Base-by-base conservation (phyloP, 2,797 vertebrate genomes). In the Acridotheres tristis region DNA sequence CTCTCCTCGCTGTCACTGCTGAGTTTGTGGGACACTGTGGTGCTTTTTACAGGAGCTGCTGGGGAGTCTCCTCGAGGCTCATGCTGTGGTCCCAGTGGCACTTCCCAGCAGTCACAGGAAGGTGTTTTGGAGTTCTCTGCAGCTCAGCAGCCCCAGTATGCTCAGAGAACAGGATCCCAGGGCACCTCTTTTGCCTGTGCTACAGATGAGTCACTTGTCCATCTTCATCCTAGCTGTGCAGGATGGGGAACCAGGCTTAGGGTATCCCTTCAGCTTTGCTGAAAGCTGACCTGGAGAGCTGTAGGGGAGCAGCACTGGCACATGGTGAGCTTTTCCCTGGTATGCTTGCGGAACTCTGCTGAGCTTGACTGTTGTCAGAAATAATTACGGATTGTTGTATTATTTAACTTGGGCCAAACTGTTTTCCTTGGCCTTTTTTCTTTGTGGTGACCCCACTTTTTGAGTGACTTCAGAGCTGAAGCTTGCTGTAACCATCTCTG, bases 81-180 rank as follows among this genome's bases (percentile, higher is more conserved):
- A 0, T 3, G 27, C 2, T 65, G n/a, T 53, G 62, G 4, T 18
- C 26, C 5, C 54, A 21, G 27, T 5, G 10, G 8, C 3, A 0
- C 32, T 21, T 72, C 10, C 50, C 50, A 9, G 71, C 48, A 34
- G 75, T 9, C 34, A 2, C 2, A 2, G 43, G n/a, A 27, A 14
- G 40, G n/a, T 5, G 14, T 43, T 45, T 27, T 34, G 30, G 21
- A 38, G 53, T 25, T 66, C 55, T 59, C 38, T 45, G 58, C 45
- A 34, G 51, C 71, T 82, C 54, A 14, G 30, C 66, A 82, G 27
- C 50, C 53, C 48, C 12, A 4, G 11, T 3, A 20, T 61, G 53
- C 11, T 30, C 51, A 13, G 5, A 40, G 61, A 58, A 61, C 22
- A 17, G 32, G 51, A 50, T 54, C 25, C 40, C 45, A 21, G 50